Evolutionary conservation across 2,888 invertebrate species (phyloP), one percentile per base, ranked within the genome.

Genomic region (Dasypolia templi): DNA sequence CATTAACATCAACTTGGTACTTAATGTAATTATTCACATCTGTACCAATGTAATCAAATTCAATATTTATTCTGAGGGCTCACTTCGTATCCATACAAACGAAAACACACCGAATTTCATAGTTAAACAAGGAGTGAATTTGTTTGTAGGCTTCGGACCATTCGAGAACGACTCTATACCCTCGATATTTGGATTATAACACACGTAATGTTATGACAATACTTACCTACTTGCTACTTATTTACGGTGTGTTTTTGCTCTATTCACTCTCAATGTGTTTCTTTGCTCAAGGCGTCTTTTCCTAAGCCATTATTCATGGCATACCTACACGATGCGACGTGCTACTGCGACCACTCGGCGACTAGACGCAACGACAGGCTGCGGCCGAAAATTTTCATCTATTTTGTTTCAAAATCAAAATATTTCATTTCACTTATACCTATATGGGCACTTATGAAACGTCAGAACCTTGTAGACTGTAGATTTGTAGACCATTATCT

Each of bases 21-120:
- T 55, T 1, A 29, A 55, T 35, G 46, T 53, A 26, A 63, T 44
- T 19, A 39, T 80, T 53, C 26, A 51, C 51, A 26, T 71, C 2
- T 44, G 35, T 32, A 59, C 44, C 35, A 46, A 29, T 49, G 22
- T 77, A 44, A 59, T 55, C 39, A 82, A 44, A 62, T 44, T 49
- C 49, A 67, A 62, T 51, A 39, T 77, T 82, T 77, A 82, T 53
- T n/a, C 14, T 55, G 53, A 61, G 39, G 26, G 64, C 35, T 81
- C 76, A 82, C 61, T 77, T 77, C 17, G 35, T 61, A 32, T 17
- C 14, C 56, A 12, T 26, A 46, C 29, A 63, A 32, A 51, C 29
- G 22, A 53, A 66, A 62, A 77, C 9, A 78, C 7, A 67, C 32
- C 44, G 19, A 56, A 46, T 59, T 55, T 42, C 11, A 0, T 29